Evolutionary conservation across 2,888 invertebrate species (phyloP), one percentile per base, ranked within the genome.

Genomic region (Drosophila quasianomalipes): DNA sequence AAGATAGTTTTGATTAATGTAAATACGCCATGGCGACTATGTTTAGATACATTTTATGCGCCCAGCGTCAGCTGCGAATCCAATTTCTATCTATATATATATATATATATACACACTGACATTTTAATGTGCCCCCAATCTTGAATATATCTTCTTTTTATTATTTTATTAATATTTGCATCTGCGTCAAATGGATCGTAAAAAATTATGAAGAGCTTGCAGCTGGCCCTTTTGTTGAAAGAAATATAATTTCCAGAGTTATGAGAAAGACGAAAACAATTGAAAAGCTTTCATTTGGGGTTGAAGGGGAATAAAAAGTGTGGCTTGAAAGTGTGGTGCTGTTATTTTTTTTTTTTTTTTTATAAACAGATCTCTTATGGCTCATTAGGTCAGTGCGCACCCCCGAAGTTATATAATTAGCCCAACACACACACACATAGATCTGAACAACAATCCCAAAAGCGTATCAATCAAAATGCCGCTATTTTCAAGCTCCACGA

Each of bases 1-100:
- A 76, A 89, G 64, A 83, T 86, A 84, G 87, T 82, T 89, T 89
- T 87, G 82, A 84, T 89, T 89, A 84, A 87, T 47, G 26, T 87
- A 85, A 89, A 85, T 69, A 76, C 76, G 53, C 49, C 39, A 49
- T 49, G 74, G 62, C 60, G 65, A 49, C 78, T 51, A 55, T n/a
- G 69, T 57, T 70, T 72, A 69, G 70, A 69, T 71, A 71, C 70
- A 62, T 52, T 76, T 79, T 62, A 68, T 58, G 59, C 31, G 53
- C 35, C 67, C 28, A 10, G 28, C 39, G 65, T 55, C 81, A 84
- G 82, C 81, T 84, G 82, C n/a, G 41, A 44, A 47, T 71, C 75
- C 63, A 59, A 74, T 41, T 22, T 39, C 22, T 39, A 22, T 22
- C 0, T 22, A 0, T 22, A 31, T 60, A 28, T 22, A 22, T 22